Evolutionary conservation across 2,113 vertebrate genomes (phyloP), one percentile per base, ranked within the genome.

Genomic region (Crocuta crocuta): DNA sequence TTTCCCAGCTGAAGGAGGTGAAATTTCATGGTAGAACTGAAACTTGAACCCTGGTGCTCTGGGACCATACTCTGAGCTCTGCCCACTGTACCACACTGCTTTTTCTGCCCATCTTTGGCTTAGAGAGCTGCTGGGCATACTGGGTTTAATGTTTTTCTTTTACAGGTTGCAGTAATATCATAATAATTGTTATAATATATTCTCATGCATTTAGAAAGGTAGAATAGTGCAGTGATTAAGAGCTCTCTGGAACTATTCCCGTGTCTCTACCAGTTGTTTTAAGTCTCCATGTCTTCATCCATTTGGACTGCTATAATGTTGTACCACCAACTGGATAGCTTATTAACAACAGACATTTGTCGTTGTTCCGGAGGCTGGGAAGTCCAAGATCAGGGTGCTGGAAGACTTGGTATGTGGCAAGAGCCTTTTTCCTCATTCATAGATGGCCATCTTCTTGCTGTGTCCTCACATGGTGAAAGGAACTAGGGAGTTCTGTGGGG

Each of bases 91-190:
- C 5, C 7, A 68, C 28, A 31, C 24, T 58, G 33, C 31, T 8
- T 63, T 70, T 48, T 88, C 28, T 94, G 43, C 19, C 89, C 70
- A 9, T 78, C n/a, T 96, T 92, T 76, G 87, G 12, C 19, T 94
- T 89, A 85, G 31, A 66, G 53, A 89, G 31, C 35, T 58, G 0
- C 45, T 71, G 17, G 10, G 10, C 31, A 21, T 76, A 50, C 39
- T 80, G 65, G 70, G 33, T 45, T 95, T 70, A 43, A 45, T 24
- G 10, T n/a, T 28, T 85, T 55, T 80, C 31, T 86, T 43, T 83
- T 94, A 80, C 10, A 35, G 48, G 74, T 83, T 19, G 6, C 71
- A 53, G 39, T n/a, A 39, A 61, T 92, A 63, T 21, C 7, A 48
- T 35, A 39, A 70, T 43, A 82, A 39, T 78, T 33, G 83, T 65